Percentiles rank a stretch among this genome's conserved stretches.
Conservation (phyloP, 2,113 vertebrate genomes). For the Vulpes ferrilata region DNA sequence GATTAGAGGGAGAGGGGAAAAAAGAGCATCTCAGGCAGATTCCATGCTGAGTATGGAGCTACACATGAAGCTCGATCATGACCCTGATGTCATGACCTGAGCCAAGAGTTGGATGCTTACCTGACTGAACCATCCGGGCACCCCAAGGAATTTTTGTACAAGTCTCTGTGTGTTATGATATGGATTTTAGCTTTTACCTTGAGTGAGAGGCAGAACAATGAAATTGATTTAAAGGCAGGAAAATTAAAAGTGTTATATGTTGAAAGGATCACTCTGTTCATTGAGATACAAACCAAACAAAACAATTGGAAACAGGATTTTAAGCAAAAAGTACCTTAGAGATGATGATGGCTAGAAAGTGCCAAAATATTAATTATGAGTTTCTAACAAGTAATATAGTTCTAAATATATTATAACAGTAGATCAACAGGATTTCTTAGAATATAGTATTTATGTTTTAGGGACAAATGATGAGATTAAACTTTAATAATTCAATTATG, state of each 20-base stretch:
- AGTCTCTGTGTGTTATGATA: not conserved
- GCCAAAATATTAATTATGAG: not conserved
- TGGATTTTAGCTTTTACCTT: not conserved
- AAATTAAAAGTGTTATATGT: not conserved
- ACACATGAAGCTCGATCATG: not conserved
- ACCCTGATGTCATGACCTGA: not conserved
- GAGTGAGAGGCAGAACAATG: not conserved
- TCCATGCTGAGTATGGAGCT: not conserved
- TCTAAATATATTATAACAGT: not conserved
- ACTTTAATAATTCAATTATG: not conserved
- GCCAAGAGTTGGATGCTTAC: not conserved
- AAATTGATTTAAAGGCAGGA: not conserved
- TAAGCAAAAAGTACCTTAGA: not conserved
- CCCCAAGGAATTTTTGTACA: not conserved
- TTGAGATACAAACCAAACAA: not conserved
- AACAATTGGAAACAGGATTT: not conserved
- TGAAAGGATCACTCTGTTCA: not conserved
- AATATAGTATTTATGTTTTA: not conserved
- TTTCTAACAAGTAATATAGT: not conserved
- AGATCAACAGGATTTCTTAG: not conserved
- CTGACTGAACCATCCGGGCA: not conserved
- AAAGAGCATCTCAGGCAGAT: not conserved
- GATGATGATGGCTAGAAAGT: not conserved
- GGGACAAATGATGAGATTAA: not conserved
- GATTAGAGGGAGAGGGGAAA: not conserved